Evolutionary conservation across 2,113 vertebrate species (phyloP).

Genomic region (Periophthalmodon schlosseri): DNA sequence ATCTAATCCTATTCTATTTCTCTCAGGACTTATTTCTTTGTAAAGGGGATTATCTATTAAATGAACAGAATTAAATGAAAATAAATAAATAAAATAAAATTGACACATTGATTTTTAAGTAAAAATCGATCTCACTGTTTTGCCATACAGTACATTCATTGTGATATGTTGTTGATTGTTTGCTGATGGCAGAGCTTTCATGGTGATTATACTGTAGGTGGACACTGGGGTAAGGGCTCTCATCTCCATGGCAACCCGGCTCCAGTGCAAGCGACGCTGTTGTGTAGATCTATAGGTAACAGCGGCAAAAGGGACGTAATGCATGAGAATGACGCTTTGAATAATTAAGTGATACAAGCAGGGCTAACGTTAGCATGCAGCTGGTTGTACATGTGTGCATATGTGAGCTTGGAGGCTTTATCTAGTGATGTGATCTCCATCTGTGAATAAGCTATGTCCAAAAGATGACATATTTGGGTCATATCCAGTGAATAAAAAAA

Average conservation of each 20-base stretch:
- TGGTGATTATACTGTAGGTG: slow-evolving; percentile 24
- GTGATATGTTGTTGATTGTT: not conserved
- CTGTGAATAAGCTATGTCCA: slow-evolving; percentile 42
- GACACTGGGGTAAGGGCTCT: slow-evolving; percentile 28
- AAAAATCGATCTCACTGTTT: not conserved
- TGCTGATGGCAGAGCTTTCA: slow-evolving; percentile 33
- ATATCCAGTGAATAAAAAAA: slow-evolving; percentile 37
- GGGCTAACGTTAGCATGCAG: not conserved
- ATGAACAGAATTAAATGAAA: not conserved
- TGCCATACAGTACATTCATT: slow-evolving; percentile 1
- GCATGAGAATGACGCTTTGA: not conserved
- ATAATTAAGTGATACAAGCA: slow-evolving; percentile 19
- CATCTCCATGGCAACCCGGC: slow-evolving; percentile 57
- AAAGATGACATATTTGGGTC: slow-evolving; percentile 55
- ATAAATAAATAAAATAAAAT: too few species aligned
- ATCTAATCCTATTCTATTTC: too few species aligned
- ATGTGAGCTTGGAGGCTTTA: not conserved
- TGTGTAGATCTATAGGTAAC: slow-evolving; percentile 10
- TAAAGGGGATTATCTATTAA: not conserved
- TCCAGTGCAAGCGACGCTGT: slow-evolving; percentile 11
- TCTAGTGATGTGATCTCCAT: slow-evolving; percentile 24
- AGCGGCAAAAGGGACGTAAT: not conserved
- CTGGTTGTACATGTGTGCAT: not conserved
- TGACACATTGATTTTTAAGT: not conserved
- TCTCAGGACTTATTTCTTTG: not conserved